phyloP scores from a whole-genome alignment of 2,113 vertebrate species.

The Lethenteron reissneri region DNA sequence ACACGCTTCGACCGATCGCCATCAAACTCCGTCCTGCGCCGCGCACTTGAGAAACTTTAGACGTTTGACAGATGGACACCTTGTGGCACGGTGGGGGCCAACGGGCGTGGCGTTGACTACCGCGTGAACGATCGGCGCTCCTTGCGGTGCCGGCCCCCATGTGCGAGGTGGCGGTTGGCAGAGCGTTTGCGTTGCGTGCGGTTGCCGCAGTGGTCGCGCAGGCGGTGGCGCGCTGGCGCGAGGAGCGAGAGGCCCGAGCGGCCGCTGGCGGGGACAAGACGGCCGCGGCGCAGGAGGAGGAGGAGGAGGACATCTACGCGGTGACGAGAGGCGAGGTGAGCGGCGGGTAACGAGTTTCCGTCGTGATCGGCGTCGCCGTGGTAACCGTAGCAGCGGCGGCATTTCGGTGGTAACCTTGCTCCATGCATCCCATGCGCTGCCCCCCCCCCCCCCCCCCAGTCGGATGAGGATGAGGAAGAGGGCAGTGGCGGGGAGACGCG shows the following conservation, averaged over 20 bases:
- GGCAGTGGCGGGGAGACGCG: slow-evolving; percentile 25
- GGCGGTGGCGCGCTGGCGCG: slow-evolving; percentile 55
- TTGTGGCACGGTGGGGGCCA: too few species aligned
- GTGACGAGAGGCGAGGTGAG: slow-evolving; percentile 46
- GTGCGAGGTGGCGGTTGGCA: neutral
- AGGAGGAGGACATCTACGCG: slow-evolving; percentile 64
- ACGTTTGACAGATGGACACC: too few species aligned
- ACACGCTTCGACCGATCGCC: too few species aligned
- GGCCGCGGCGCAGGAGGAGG: slow-evolving; percentile 32
- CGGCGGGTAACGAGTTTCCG: too few species aligned
- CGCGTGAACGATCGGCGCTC: neutral
- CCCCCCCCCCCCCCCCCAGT: slow-evolving; percentile 16
- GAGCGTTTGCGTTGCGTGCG: neutral
- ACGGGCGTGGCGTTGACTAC: too few species aligned
- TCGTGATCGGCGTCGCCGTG: too few species aligned
- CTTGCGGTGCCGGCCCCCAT: neutral
- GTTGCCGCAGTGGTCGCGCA: slow-evolving; percentile 35
- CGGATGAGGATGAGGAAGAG: slow-evolving; percentile 35
- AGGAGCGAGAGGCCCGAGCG: slow-evolving; percentile 38
- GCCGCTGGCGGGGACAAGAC: slow-evolving; percentile 22
- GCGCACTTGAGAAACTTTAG: too few species aligned
- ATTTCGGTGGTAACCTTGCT: too few species aligned
- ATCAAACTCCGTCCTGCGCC: too few species aligned
- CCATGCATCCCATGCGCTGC: too few species aligned
- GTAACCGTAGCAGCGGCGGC: too few species aligned